These are phyloP conservation scores for Chrysolina americana DNA, from an alignment of 2,888 invertebrate species.

Conservation along the genomic window DNA sequence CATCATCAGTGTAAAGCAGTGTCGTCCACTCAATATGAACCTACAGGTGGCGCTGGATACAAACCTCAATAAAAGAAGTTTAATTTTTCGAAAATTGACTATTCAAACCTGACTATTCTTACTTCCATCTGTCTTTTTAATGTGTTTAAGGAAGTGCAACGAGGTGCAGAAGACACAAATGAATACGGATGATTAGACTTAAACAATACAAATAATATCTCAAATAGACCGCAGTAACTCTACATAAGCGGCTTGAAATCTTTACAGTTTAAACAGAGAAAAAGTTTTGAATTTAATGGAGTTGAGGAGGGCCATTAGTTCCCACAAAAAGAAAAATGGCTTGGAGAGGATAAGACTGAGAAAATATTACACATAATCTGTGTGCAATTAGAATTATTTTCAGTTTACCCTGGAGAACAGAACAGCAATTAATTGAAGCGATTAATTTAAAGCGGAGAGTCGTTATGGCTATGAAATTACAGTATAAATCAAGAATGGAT, in stretches of 20 bases:
- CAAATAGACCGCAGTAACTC: neutral
- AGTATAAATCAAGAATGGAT: conserved; percentile 45
- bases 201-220: too few species aligned
- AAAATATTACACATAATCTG: conserved; percentile 23
- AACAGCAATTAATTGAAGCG: conserved; percentile 45
- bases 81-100: too few species aligned
- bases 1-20: too few species aligned
- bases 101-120: too few species aligned
- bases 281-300: conserved; percentile 5
- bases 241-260: neutral
- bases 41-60: too few species aligned
- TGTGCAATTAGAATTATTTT: conserved; percentile 48
- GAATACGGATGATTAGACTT: too few species aligned
- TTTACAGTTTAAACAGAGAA: neutral
- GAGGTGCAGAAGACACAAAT: too few species aligned
- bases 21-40: too few species aligned
- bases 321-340: neutral
- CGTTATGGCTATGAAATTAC: conserved; percentile 44
- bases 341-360: conserved; percentile 15
- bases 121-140: too few species aligned
- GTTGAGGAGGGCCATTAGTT: conserved; percentile 15
- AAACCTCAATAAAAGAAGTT: too few species aligned
- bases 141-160: too few species aligned
- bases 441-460: conserved; percentile 46
- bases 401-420: conserved; percentile 47